phyloP scores from a whole-genome alignment of 2,797 vertebrate genomes.

The Coilia nasus region DNA sequence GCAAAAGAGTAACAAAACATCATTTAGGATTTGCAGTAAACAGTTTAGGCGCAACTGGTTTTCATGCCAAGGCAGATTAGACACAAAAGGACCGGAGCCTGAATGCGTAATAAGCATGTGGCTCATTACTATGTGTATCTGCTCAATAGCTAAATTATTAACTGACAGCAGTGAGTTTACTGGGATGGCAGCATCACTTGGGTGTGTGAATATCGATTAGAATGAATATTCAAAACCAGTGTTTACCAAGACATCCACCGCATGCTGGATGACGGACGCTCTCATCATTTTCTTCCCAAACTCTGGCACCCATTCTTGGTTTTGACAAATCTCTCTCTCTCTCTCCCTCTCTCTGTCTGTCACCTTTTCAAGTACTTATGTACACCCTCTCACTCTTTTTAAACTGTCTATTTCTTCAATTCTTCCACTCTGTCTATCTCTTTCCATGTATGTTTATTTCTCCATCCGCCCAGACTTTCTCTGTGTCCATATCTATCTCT shows the following conservation, averaged over 20 bases:
- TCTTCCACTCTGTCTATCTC: neutral
- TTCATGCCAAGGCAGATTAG: constrained; percentile 9
- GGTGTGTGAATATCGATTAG: constrained; percentile 6
- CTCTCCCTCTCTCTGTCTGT: neutral
- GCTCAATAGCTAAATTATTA: constrained; percentile 3
- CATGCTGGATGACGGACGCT: neutral
- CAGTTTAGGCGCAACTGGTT: neutral
- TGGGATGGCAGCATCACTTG: neutral
- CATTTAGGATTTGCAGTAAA: neutral
- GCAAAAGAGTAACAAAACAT: constrained; percentile 20
- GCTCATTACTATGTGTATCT: neutral
- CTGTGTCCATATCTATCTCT: neutral
- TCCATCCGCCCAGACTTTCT: neutral
- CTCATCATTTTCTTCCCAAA: neutral
- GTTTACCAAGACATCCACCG: neutral
- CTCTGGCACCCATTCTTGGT: neutral
- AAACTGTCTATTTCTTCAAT: neutral
- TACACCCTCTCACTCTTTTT: neutral
- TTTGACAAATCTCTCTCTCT: neutral
- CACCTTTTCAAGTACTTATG: neutral
- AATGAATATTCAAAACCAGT: neutral
- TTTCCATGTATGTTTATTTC: neutral
- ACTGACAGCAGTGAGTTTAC: neutral
- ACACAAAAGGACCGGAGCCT: neutral
- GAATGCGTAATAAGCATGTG: neutral